Conservation (phyloP, 1,140 invertebrate species). For the Drosophila teissieri region DNA sequence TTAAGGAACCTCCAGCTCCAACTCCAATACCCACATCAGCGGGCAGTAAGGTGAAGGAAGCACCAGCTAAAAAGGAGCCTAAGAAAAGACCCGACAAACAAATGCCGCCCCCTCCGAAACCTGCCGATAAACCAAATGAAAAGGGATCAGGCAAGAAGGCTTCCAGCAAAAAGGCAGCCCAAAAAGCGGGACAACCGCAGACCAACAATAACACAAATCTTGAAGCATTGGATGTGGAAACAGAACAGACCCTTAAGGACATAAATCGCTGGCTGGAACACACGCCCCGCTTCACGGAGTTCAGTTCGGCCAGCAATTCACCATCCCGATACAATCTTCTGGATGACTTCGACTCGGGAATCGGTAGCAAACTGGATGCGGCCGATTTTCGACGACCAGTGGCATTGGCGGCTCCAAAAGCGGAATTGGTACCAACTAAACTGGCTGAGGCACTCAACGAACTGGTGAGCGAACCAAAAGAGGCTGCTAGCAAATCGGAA, state of each 20-base stretch:
- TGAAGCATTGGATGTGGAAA: slow-evolving; percentile 90
- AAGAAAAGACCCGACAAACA: slow-evolving; percentile 68
- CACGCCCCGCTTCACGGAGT: slow-evolving; percentile 90
- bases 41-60: slow-evolving; percentile 46
- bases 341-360: slow-evolving; percentile 85
- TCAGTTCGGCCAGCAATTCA: slow-evolving; percentile 90
- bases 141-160: slow-evolving; percentile 63
- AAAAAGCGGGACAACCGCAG: slow-evolving; percentile 42
- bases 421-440: slow-evolving; percentile 74
- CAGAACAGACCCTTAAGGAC: slow-evolving; percentile 93
- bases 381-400: slow-evolving; percentile 77
- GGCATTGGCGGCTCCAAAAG: slow-evolving; percentile 66
- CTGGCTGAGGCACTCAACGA: slow-evolving; percentile 73
- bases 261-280: slow-evolving; percentile 95
- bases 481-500: slow-evolving; percentile 44
- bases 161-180: slow-evolving; percentile 62
- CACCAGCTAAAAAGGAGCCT: slow-evolving; percentile 25
- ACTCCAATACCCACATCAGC: not conserved
- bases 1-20: slow-evolving; percentile 10
- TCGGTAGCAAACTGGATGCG: slow-evolving; percentile 70
- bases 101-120: slow-evolving; percentile 72
- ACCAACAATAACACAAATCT: slow-evolving; percentile 87
- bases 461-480: slow-evolving; percentile 62
- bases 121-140: slow-evolving; percentile 52
- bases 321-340: slow-evolving; percentile 86